Evolutionary conservation across 2,797 vertebrate genomes (phyloP).

Genomic region (Parauchenoglanis ngamensis): DNA sequence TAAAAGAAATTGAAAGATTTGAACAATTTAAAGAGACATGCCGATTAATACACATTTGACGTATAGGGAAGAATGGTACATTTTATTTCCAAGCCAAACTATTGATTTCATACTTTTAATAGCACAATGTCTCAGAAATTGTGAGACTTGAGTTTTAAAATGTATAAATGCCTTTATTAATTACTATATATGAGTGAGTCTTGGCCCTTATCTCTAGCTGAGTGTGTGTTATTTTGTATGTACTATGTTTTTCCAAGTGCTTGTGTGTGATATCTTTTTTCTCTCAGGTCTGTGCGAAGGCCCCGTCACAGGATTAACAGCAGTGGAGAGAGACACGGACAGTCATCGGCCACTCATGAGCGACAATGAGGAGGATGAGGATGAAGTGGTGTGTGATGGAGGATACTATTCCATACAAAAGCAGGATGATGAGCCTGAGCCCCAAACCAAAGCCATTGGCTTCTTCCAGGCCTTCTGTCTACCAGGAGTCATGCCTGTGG

Average conservation of each 20-base stretch:
- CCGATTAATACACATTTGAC: neutral
- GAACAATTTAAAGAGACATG: too few relatives aligned
- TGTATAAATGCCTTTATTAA: neutral
- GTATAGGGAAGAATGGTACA: neutral
- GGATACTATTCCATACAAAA: conserved; percentile 75
- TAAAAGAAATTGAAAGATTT: too few relatives aligned
- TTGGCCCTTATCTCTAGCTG: neutral
- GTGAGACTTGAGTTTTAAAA: neutral
- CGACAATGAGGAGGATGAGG: conserved; percentile 71
- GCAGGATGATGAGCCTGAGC: conserved; percentile 60
- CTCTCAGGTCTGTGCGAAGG: conserved; percentile 79
- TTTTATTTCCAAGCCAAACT: neutral
- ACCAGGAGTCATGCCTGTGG: conserved; percentile 91
- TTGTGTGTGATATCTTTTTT: conserved; percentile 1
- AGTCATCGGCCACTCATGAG: conserved; percentile 87
- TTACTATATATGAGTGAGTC: neutral
- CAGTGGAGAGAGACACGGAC: conserved; percentile 78
- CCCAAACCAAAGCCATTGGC: conserved; percentile 73
- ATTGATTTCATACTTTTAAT: neutral
- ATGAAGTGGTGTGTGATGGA: conserved; percentile 66
- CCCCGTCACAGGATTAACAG: conserved; percentile 68
- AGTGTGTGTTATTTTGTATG: neutral
- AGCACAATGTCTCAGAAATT: neutral
- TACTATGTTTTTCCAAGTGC: neutral
- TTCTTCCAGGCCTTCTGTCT: conserved; percentile 91